phyloP scores from a whole-genome alignment of 2,888 invertebrate genomes.

The Scaptomyza parva region DNA sequence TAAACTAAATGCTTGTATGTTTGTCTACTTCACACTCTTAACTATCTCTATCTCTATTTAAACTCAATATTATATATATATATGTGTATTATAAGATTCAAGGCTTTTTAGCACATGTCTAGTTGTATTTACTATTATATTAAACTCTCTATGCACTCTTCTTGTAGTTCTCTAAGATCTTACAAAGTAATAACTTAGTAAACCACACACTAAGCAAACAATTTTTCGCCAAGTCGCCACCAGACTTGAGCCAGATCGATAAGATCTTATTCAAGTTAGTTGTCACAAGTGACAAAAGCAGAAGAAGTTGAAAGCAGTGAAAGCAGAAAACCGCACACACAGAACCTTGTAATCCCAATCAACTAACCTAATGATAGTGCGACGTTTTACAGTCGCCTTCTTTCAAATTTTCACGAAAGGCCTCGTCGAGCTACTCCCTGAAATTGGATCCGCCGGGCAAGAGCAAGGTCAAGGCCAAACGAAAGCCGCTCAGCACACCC shows the following conservation, averaged over 20 bases:
- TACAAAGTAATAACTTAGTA: background rate
- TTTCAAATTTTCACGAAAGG: conserved; percentile 99
- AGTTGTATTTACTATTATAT: conserved; percentile 30
- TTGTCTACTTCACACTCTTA: conserved; percentile 58
- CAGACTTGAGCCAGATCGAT: conserved; percentile 37
- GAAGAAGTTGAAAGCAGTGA: conserved; percentile 47
- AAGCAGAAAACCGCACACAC: conserved; percentile 83
- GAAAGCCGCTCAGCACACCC: conserved; percentile 96
- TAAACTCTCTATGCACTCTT: conserved; percentile 38
- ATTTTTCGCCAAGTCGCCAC: conserved; percentile 19
- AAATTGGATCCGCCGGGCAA: conserved; percentile 95
- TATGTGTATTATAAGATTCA: conserved; percentile 29
- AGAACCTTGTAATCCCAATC: conserved; percentile 85
- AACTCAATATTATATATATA: conserved; percentile 13
- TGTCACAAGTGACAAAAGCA: conserved; percentile 21
- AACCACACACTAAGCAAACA: conserved; percentile 32
- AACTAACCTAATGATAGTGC: conserved; percentile 87
- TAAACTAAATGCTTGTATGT: conserved; percentile 60
- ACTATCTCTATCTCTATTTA: conserved; percentile 40
- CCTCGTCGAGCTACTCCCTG: conserved; percentile 97
- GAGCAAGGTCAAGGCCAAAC: conserved; percentile 94
- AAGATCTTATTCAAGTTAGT: conserved; percentile 20
- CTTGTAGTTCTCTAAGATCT: conserved; percentile 42
- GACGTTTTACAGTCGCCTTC: conserved; percentile 96
- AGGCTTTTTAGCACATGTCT: conserved; percentile 45